These are phyloP conservation scores for Chionomys nivalis DNA, from an alignment of 2,113 vertebrate species.

Conservation along the genomic window DNA sequence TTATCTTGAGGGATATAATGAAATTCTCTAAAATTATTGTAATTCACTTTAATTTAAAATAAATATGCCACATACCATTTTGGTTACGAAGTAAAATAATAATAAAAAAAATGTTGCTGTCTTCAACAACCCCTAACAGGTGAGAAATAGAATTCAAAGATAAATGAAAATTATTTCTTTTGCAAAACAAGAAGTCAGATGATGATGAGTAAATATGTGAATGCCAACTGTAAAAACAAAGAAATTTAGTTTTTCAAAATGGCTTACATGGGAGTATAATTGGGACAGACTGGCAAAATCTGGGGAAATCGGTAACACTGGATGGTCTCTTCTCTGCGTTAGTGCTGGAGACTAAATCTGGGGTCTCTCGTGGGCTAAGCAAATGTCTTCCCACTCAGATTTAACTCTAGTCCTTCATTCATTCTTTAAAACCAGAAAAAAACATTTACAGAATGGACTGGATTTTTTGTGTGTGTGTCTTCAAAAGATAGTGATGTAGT, in stretches of 20 bases:
- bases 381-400: background rate
- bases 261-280: background rate
- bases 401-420: constrained; percentile 24
- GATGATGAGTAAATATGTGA: constrained; percentile 32
- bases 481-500: constrained; percentile 69
- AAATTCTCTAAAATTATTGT: constrained; percentile 59
- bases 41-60: constrained; percentile 59
- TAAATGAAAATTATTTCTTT: constrained; percentile 38
- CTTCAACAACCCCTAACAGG: background rate
- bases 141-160: constrained; percentile 44
- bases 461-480: constrained; percentile 72
- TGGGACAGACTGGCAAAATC: constrained; percentile 67
- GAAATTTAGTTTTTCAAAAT: constrained; percentile 41
- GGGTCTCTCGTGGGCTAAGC: background rate
- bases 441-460: constrained; percentile 71
- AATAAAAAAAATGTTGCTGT: constrained; percentile 36
- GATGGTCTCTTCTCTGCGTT: background rate
- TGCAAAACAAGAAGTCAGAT: constrained; percentile 11
- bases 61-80: constrained; percentile 21
- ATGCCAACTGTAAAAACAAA: constrained; percentile 26
- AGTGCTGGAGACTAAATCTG: background rate
- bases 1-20: constrained; percentile 56
- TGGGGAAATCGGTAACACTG: constrained; percentile 78
- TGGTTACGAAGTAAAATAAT: background rate
- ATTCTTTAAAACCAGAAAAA: constrained; percentile 75